phyloP scores from a whole-genome alignment of 2,888 invertebrate genomes.

The Sinelater perroti region DNA sequence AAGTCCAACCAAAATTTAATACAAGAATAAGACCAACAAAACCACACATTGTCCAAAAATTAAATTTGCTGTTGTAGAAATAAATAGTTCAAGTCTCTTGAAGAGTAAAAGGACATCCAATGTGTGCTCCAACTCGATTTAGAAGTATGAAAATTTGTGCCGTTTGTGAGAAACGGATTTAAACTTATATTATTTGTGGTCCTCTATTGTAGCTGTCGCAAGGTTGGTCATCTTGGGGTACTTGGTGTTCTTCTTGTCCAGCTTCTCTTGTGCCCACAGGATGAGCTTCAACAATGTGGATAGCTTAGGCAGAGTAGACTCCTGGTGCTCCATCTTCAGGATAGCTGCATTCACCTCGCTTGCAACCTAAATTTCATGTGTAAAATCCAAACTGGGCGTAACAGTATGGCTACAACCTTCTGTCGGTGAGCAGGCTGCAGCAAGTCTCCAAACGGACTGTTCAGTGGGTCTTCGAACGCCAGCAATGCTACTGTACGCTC shows the following conservation, averaged over 20 bases:
- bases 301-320: slow-evolving; percentile 89
- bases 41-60: too few species aligned
- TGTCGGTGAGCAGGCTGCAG: slow-evolving; percentile 93
- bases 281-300: slow-evolving; percentile 92
- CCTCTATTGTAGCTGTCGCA: slow-evolving; percentile 83
- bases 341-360: slow-evolving; percentile 98
- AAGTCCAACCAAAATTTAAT: too few species aligned
- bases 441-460: slow-evolving; percentile 94
- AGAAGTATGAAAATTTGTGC: slow-evolving; percentile 34
- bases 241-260: slow-evolving; percentile 93
- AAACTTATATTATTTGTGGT: slow-evolving; percentile 65
- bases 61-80: too few species aligned
- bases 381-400: neutral
- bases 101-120: too few species aligned
- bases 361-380: slow-evolving; percentile 73
- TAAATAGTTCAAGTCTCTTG: too few species aligned
- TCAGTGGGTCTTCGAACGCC: slow-evolving; percentile 96
- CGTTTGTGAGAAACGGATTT: slow-evolving; percentile 33
- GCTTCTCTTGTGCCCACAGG: slow-evolving; percentile 94
- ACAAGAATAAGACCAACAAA: too few species aligned
- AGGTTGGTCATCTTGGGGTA: slow-evolving; percentile 96
- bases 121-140: neutral
- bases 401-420: slow-evolving; percentile 72
- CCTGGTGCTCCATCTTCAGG: slow-evolving; percentile 90
- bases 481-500: slow-evolving; percentile 93